Evolutionary conservation across 2,113 vertebrate species (phyloP).

Genomic region (Natator depressus): DNA sequence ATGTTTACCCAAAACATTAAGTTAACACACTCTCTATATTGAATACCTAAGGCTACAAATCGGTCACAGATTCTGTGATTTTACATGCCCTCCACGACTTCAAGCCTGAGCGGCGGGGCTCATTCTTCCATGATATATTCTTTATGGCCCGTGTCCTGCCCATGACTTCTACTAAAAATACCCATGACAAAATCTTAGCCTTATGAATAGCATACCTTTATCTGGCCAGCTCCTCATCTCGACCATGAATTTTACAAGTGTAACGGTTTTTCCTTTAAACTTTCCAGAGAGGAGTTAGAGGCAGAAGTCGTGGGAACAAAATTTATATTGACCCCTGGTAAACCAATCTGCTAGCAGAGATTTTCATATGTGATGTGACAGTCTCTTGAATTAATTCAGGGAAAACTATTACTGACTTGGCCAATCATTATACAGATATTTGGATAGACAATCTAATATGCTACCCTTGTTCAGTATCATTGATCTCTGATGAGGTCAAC

Average conservation of each 20-base stretch:
- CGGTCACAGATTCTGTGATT: too few species aligned
- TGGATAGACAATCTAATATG: background rate
- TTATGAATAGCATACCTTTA: too few species aligned
- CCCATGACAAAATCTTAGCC: too few species aligned
- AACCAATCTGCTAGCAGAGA: background rate
- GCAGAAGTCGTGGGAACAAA: background rate
- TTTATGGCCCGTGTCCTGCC: too few species aligned
- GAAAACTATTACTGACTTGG: background rate
- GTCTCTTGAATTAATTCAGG: background rate
- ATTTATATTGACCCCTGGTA: background rate
- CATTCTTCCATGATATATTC: too few species aligned
- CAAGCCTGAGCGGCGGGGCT: too few species aligned
- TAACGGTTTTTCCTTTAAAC: background rate
- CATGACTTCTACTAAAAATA: too few species aligned
- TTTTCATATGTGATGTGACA: background rate
- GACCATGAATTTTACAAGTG: background rate
- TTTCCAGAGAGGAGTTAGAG: background rate
- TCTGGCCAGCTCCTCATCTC: background rate
- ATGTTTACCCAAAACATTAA: background rate
- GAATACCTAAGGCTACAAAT: background rate
- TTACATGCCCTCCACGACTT: too few species aligned
- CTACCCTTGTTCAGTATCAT: background rate
- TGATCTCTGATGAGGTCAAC: background rate
- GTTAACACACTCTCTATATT: background rate
- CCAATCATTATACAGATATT: background rate